Evolutionary conservation across 2,113 vertebrate genomes (phyloP).

Genomic region (Perca flavescens): DNA sequence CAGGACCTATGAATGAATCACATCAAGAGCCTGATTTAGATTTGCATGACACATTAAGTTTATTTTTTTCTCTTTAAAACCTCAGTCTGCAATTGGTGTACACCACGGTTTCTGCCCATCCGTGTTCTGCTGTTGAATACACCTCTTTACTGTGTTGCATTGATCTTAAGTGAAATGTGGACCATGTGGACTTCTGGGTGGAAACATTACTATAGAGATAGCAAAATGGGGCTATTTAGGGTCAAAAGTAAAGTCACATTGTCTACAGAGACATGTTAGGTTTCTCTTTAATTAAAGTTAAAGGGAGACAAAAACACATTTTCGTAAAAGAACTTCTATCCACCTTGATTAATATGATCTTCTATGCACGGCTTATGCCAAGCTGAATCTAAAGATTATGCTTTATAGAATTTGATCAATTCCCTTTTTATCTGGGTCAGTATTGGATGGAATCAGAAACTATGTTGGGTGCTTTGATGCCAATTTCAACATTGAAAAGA

Average conservation of each 20-base stretch:
- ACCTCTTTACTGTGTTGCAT: not conserved
- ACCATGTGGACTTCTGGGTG: not conserved
- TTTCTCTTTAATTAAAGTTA: not conserved
- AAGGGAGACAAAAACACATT: not conserved
- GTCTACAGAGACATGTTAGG: not conserved
- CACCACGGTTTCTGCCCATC: not conserved
- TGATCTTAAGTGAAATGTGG: not conserved
- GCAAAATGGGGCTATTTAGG: not conserved
- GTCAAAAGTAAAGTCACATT: not conserved
- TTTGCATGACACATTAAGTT: conserved; percentile 3
- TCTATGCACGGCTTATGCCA: not conserved
- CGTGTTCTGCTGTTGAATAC: not conserved
- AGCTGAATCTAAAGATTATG: conserved; percentile 6
- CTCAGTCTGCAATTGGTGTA: not conserved
- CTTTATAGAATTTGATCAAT: not conserved
- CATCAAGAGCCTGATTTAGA: conserved; percentile 39
- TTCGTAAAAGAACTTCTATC: not conserved
- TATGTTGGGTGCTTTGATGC: not conserved
- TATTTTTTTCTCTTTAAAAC: conserved; percentile 4
- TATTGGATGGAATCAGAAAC: not conserved
- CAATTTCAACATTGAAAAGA: not conserved
- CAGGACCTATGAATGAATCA: conserved; percentile 41
- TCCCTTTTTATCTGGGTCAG: not conserved
- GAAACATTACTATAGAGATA: not conserved
- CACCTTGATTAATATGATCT: not conserved